Percentiles rank a stretch among this genome's conserved stretches.
phyloP scores from a whole-genome alignment of 2,113 vertebrate genomes.

The Oncorhynchus kisutch region DNA sequence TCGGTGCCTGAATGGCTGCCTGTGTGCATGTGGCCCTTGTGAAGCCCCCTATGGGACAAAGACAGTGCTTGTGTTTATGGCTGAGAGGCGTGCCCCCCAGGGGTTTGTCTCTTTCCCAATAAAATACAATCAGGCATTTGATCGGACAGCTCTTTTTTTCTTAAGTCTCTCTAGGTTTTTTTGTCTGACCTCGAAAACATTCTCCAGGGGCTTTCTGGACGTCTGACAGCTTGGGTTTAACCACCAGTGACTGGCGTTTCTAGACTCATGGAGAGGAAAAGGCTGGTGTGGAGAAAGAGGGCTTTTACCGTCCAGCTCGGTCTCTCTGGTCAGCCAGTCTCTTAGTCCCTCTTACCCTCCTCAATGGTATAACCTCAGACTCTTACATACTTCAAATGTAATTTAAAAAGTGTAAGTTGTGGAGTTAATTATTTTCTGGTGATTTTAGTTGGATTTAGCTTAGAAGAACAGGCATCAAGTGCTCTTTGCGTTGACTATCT shows the following conservation, averaged over 20 bases:
- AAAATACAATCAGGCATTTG: slow-evolving; percentile 16
- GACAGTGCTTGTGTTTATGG: slow-evolving; percentile 14
- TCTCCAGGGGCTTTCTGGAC: background rate
- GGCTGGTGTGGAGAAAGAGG: background rate
- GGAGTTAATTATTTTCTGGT: background rate
- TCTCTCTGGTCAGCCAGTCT: background rate
- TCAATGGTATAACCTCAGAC: background rate
- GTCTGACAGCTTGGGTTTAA: background rate
- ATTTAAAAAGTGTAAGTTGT: too few species aligned
- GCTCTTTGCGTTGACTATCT: background rate
- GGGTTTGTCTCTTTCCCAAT: slow-evolving; percentile 5
- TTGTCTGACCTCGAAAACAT: background rate
- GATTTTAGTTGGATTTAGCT: background rate
- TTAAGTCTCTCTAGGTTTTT: background rate
- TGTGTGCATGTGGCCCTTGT: slow-evolving; percentile 9
- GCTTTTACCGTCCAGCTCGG: background rate
- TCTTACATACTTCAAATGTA: background rate
- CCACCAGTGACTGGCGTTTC: background rate
- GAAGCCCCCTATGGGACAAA: slow-evolving; percentile 28
- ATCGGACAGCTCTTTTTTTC: background rate
- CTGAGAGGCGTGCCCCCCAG: slow-evolving; percentile 16
- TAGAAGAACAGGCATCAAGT: background rate
- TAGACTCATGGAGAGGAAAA: background rate
- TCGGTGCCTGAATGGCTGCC: slow-evolving; percentile 12
- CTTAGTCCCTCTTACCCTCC: background rate